Percentiles rank a stretch among this genome's conserved stretches.
phyloP scores from a whole-genome alignment of 1,140 invertebrate genomes.

The Lasioglossum baleicum region DNA sequence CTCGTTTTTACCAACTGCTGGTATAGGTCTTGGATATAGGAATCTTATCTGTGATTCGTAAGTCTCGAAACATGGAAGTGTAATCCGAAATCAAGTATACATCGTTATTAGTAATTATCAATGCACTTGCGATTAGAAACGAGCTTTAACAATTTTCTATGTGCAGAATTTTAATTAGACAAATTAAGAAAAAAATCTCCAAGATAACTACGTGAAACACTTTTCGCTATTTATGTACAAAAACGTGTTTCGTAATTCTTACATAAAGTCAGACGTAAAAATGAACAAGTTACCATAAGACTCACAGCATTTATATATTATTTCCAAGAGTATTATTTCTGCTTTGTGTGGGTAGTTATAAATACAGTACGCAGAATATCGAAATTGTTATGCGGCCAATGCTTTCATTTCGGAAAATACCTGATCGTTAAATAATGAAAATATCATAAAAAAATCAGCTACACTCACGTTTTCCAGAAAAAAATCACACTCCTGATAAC shows the following conservation, averaged over 20 bases:
- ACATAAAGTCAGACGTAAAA: neutral
- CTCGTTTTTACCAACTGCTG: neutral
- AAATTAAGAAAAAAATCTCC: neutral
- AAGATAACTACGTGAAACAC: neutral
- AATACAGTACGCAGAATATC: neutral
- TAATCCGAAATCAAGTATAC: neutral
- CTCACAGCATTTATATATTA: neutral
- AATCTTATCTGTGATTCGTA: constrained; percentile 5
- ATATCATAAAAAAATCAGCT: neutral
- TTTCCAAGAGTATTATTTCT: neutral
- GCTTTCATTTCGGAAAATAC: neutral
- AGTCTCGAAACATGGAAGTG: neutral
- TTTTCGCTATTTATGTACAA: neutral
- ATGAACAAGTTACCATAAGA: neutral
- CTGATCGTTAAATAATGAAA: neutral
- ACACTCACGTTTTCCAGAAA: constrained; percentile 5
- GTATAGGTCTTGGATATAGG: neutral
- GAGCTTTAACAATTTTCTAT: neutral
- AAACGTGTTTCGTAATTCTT: neutral
- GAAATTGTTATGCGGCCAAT: neutral
- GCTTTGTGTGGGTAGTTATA: neutral
- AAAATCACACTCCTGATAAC: constrained; percentile 26
- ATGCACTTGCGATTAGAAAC: neutral
- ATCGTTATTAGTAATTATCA: neutral
- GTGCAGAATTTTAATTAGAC: neutral